phyloP scores from a whole-genome alignment of 2,888 invertebrate genomes.

The Acronicta aceris region DNA sequence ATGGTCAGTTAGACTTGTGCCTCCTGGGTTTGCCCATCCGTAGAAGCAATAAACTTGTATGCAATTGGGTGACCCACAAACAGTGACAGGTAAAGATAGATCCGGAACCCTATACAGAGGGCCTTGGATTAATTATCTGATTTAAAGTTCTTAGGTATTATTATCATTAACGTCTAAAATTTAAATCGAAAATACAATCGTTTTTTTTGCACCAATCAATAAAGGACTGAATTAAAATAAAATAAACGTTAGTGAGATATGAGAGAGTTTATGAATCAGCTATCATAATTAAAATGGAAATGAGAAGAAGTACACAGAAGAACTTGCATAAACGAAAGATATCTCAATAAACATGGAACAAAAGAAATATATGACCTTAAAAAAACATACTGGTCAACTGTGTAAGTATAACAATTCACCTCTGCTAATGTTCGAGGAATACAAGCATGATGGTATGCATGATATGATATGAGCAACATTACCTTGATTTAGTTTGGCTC shows the following conservation, averaged over 20 bases:
- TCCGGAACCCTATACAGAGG: no score
- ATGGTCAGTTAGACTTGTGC: not conserved
- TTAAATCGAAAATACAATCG: no score
- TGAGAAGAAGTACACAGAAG: conserved; percentile 18
- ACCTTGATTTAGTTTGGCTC: not conserved
- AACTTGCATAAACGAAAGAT: conserved; percentile 24
- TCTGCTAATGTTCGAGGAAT: no score
- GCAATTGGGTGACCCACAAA: no score
- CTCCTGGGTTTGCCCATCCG: conserved; percentile 8
- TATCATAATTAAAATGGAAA: conserved; percentile 40
- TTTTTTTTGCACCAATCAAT: conserved; percentile 82
- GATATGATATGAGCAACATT: not conserved
- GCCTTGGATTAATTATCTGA: no score
- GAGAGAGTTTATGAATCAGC: conserved; percentile 37
- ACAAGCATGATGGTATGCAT: not conserved
- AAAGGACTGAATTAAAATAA: conserved; percentile 57
- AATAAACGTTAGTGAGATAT: conserved; percentile 36
- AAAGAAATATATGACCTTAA: no score
- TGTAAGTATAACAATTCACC: no score
- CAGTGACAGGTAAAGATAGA: no score
- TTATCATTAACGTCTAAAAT: no score
- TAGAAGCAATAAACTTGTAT: no score
- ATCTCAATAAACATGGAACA: conserved; percentile 36
- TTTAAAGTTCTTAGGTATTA: no score
- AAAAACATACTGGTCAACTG: no score